Base-by-base conservation (phyloP, 2,113 vertebrate genomes). In the Peromyscus maniculatus region DNA sequence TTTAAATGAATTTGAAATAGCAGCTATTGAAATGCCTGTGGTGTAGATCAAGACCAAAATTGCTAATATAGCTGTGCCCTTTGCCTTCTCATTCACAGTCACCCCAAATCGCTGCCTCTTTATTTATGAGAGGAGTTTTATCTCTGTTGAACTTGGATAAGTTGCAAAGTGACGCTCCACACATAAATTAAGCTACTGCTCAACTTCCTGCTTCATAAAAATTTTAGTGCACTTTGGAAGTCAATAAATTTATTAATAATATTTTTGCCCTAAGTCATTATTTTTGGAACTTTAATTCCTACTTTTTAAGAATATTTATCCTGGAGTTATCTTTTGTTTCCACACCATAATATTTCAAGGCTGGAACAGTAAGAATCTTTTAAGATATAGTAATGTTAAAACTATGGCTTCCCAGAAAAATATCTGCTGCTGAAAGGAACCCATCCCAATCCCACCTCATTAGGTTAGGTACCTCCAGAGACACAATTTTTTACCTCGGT, bases 131-230 rank as follows among this genome's bases (percentile, higher is more conserved):
- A 94, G 43, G 10, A 67, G 16, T 97, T 96, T 96, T 92, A 92
- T 95, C 90, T 95, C 86, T 90, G 79, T 86, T 94, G 91, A 98
- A 95, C 52, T 94, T 72, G 72, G 79, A 87, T 75, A 94, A 94
- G 46, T 79, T 95, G 67, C 22, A 95, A 96, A 97, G 92, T 77
- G 57, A 95, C 80, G 72, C n/a, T 84, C 64, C 49, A 96, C 36
- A 91, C 86, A 91, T 87, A 97, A 96, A 96, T 97, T 95, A 95
- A 93, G 75, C 67, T 79, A 92, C 26, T 66, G 87, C 10, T 94
- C 31, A 59, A 94, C 62, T 96, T 97, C 64, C 89, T 66, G 22
- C 96, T 93, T 95, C 83, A 96, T 98, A 97, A 98, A 97, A 95
- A 87, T 55, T 94, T 92, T 71, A 94, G 57, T 95, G 62, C 3